These are phyloP conservation scores for Camelus dromedarius DNA, from an alignment of 2,113 vertebrate species.

Conservation along the genomic window DNA sequence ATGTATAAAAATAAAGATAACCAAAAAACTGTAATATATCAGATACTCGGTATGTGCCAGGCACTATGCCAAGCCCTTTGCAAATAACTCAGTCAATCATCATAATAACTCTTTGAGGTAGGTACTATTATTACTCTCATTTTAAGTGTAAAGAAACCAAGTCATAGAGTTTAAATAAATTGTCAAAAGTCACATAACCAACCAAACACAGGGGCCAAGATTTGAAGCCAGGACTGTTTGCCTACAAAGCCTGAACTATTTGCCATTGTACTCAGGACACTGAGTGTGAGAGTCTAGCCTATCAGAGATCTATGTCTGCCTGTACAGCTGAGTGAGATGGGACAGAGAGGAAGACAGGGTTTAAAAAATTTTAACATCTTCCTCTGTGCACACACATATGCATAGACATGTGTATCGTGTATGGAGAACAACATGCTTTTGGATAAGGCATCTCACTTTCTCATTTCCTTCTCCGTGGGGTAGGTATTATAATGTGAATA, in stretches of 20 bases:
- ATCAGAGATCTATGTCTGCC: not conserved
- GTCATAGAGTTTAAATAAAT: conserved; percentile 18
- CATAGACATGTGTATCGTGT: not conserved
- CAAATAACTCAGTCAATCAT: conserved; percentile 32
- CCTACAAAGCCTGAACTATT: not conserved
- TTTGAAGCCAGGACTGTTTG: conserved; percentile 13
- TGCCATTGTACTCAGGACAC: not conserved
- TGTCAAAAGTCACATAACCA: conserved; percentile 21
- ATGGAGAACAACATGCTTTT: not conserved
- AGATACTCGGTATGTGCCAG: not conserved
- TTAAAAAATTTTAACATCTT: not conserved
- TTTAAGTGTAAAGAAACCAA: conserved; percentile 26
- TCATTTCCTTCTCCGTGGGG: not conserved
- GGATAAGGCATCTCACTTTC: not conserved
- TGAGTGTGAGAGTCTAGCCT: not conserved
- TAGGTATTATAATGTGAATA: not conserved
- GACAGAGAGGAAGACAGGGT: not conserved
- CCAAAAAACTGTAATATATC: not conserved
- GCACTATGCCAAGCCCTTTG: not conserved
- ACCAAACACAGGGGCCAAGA: not conserved
- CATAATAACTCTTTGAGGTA: not conserved
- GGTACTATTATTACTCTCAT: not conserved
- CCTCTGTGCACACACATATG: not conserved
- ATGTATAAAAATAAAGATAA: not conserved
- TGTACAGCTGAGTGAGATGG: not conserved